Evolutionary conservation across 2,797 vertebrate species (phyloP), one percentile per base, ranked within the genome.

Genomic region (Hyperoplus immaculatus): DNA sequence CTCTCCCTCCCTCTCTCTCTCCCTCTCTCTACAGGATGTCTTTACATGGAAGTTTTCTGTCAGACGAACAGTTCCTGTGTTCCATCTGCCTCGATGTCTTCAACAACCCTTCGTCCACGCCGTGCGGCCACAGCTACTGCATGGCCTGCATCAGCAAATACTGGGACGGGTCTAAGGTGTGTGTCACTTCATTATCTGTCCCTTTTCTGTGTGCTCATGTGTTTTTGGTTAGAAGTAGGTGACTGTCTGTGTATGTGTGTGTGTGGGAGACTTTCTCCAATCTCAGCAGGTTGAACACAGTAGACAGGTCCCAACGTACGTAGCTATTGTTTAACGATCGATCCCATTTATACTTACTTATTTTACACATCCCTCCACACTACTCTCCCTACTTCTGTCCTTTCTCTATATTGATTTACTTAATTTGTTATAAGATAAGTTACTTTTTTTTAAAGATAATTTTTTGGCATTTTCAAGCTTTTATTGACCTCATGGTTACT

Each of bases 71-170:
- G 86, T 92, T 95, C 78, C 89, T 82, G 78, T 96, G 96, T 85
- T 91, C 95, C 45, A 96, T 97, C 66, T 95, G 96, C 69, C 90
- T 95, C 15, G 93, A 85, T 0, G 63, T 94, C 50, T 95, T 93
- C 75, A 78, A 38, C 13, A 94, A 94, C 76, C 93, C 96, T 0
- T 92, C 92, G 0, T 95, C 96, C 58, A 95, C 95, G 0, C 94
- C 94, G 1, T 97, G 96, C 8, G 96, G 96, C n/a, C 96, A 97
- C 94, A 96, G 91, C 80, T 97, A 96, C 92, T 97, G 96, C 84
- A 86, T 94, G 84, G 1, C 0, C 65, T 97, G 97, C 88, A 95
- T 97, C 82, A 78, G 42, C 41, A 66, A 0, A 43, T 95, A 94
- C 87, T 96, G 95, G 95, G 91, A 94, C 8, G 85, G 81, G 1